phyloP scores from a whole-genome alignment of 1,140 invertebrate species.

The Apocrypta bakeri region DNA sequence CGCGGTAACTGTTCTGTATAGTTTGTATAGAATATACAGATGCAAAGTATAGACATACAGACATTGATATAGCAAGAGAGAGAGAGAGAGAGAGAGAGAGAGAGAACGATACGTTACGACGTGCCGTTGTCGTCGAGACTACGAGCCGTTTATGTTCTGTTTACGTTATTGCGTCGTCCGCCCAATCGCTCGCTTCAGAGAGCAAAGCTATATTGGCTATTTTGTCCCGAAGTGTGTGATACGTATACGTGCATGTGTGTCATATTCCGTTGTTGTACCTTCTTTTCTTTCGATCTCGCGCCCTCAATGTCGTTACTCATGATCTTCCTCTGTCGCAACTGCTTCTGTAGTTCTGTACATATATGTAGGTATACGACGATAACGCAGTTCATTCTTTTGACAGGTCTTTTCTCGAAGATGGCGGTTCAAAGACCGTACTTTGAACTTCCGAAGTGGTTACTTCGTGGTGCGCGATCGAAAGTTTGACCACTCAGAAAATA shows the following conservation, averaged over 20 bases:
- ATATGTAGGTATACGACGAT: too few species aligned
- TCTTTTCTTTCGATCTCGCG: background rate
- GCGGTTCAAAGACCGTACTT: too few species aligned
- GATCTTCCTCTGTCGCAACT: too few species aligned
- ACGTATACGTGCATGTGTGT: background rate
- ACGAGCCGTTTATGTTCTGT: conserved; percentile 58
- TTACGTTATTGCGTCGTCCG: conserved; percentile 56
- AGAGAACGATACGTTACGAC: conserved; percentile 49
- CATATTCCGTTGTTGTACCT: background rate
- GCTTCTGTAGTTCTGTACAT: too few species aligned
- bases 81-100: conserved; percentile 44
- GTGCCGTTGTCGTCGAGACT: conserved; percentile 51
- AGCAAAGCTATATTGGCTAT: background rate
- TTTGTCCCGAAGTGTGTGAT: conserved; percentile 3
- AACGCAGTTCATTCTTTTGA: too few species aligned
- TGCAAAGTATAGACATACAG: background rate
- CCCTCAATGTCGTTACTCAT: background rate
- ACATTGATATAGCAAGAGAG: conserved; percentile 28
- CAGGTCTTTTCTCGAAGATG: too few species aligned
- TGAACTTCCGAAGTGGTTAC: too few species aligned
- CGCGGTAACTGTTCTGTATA: background rate
- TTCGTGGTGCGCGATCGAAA: too few species aligned
- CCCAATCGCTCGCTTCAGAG: conserved; percentile 13
- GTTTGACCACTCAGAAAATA: too few species aligned
- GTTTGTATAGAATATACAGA: too few species aligned